Conservation (phyloP, 2,888 invertebrate genomes). For the Calameuta idolon region DNA sequence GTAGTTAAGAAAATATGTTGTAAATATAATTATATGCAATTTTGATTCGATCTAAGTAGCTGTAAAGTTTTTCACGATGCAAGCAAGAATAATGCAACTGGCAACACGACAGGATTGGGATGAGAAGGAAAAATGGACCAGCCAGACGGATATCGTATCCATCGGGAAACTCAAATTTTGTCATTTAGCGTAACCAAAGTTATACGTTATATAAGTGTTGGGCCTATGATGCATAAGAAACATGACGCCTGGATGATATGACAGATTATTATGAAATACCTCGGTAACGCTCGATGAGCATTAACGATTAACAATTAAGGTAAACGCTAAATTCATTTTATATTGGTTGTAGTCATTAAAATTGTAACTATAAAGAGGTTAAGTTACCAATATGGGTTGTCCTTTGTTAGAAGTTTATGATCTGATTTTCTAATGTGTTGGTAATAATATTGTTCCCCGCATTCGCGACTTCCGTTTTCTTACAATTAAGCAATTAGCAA, state of each 20-base stretch:
- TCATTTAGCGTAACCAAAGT: slow-evolving; percentile 43
- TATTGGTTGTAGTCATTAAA: slow-evolving; percentile 40
- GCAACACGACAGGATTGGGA: neutral
- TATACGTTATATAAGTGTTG: slow-evolving; percentile 30
- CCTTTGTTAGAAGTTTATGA: slow-evolving; percentile 2
- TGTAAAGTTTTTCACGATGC: neutral
- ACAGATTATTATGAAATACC: slow-evolving; percentile 40
- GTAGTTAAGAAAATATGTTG: slow-evolving; percentile 8
- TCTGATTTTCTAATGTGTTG: neutral
- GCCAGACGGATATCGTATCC: neutral
- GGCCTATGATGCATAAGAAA: slow-evolving; percentile 23
- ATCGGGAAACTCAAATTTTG: slow-evolving; percentile 8
- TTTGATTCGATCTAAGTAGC: neutral
- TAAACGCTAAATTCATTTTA: slow-evolving; percentile 38
- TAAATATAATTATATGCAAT: slow-evolving; percentile 17
- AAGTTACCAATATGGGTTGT: slow-evolving; percentile 38
- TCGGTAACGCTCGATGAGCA: slow-evolving; percentile 24
- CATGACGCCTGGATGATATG: slow-evolving; percentile 18
- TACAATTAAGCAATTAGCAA: neutral
- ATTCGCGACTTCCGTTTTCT: neutral
- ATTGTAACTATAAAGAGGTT: slow-evolving; percentile 32
- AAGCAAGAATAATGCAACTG: neutral
- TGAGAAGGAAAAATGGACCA: neutral
- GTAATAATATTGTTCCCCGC: neutral
- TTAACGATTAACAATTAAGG: slow-evolving; percentile 17